Evolutionary conservation across 53 echinoderm and acorn worm species (phyloP), one percentile per base, ranked within the genome.

Genomic region (Stichopus horrens): DNA sequence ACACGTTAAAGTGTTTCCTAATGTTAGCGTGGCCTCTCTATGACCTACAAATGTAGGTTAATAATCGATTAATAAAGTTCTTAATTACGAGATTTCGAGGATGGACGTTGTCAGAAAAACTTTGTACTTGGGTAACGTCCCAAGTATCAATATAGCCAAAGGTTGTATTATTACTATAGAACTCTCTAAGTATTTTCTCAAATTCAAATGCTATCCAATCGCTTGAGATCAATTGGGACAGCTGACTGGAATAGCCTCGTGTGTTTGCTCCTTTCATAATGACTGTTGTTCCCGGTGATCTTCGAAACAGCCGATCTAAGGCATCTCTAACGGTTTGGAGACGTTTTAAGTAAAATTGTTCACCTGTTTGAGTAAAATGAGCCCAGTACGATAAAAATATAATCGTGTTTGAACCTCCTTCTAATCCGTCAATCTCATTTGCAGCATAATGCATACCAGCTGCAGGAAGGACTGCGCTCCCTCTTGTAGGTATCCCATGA

Each of bases 101-200:
- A 8, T 77, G 77, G 53, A 54, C 54, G 54, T 77, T 77, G 51
- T 77, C 77, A 23, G 37, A 18, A 53, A 53, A 77, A 13, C 18
- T 2, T 52, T 77, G 77, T 3, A 54, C 77, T 14, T 77, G 77
- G 4, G 77, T 77, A 0, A 77, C 8, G 53, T 77, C 77, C 77
- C 77, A 77, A 3, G 77, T 51, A 53, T 77, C 77, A 16, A 77
- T 53, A 52, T 77, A 77, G 23, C 77, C 77, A 77, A 77, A 77
- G 9, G 3, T 23, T 77, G 52, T 77, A 53, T 77, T n/a, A 37
- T 77, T 77, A 51, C 52, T 13, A 77, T 51, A 77, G 18, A 77
- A 18, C 54, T 77, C 6, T 9, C 77, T 52, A 8, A 77, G 51
- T 2, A 37, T 52, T 14, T 23, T 77, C 54, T 77, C 77, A 10